Percentiles rank a stretch among this genome's conserved stretches.
Evolutionary conservation across 1,140 invertebrate genomes (phyloP).

Genomic region (Thaumatotibia leucotreta): DNA sequence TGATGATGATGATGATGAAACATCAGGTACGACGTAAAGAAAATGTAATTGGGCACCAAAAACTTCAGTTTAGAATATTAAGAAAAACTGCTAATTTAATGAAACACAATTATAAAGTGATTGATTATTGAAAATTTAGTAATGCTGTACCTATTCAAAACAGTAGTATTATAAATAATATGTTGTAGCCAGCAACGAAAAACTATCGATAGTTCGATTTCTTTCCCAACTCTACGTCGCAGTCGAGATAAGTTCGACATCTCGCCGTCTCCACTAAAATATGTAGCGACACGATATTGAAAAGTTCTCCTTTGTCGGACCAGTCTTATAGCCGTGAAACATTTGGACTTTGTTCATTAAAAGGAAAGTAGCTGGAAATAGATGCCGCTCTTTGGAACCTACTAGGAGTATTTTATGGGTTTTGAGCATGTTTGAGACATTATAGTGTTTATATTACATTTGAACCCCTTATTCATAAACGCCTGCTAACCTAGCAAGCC

Average conservation of each 20-base stretch:
- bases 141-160: too few relatives aligned
- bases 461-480: too few relatives aligned
- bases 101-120: too few relatives aligned
- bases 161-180: too few relatives aligned
- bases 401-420: background rate
- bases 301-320: constrained; percentile 49
- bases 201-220: constrained; percentile 15
- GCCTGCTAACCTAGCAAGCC: too few relatives aligned
- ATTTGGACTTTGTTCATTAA: constrained; percentile 13
- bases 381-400: background rate
- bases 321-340: constrained; percentile 18
- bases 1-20: too few relatives aligned
- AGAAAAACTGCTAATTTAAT: too few relatives aligned
- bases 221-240: constrained; percentile 27
- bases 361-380: background rate
- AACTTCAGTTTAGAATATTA: too few relatives aligned
- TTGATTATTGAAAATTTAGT: too few relatives aligned
- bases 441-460: too few relatives aligned
- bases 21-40: too few relatives aligned
- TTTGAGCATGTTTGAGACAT: background rate
- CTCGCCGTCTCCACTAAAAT: constrained; percentile 63
- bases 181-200: background rate
- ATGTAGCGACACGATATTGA: constrained; percentile 69
- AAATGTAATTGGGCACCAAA: too few relatives aligned
- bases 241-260: constrained; percentile 57